A percentile compares a stretch with the other conserved stretches of the same genome.
phyloP scores from a whole-genome alignment of 2,888 invertebrate species.

The Sussaba pulchella region DNA sequence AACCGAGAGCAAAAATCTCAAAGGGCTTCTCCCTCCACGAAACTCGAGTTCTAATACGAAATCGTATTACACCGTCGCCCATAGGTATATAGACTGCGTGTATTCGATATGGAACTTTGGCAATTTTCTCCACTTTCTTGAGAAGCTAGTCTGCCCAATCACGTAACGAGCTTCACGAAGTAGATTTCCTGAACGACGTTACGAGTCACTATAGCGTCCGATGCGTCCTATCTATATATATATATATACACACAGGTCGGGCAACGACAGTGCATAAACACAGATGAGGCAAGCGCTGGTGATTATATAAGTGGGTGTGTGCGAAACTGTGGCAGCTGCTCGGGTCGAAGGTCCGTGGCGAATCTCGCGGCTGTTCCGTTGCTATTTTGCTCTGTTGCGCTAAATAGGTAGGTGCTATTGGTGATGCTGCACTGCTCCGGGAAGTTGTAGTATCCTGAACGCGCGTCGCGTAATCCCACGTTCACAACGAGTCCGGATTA shows the following conservation, averaged over 20 bases:
- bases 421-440: constrained; percentile 47
- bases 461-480: constrained; percentile 67
- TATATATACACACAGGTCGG: background rate
- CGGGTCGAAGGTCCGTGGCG: constrained; percentile 22
- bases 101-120: constrained; percentile 50
- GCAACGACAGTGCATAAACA: constrained; percentile 35
- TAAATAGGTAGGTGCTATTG: constrained; percentile 26
- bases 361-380: constrained; percentile 14
- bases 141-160: constrained; percentile 49
- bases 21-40: background rate
- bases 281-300: constrained; percentile 54
- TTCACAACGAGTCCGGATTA: constrained; percentile 72
- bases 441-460: constrained; percentile 63
- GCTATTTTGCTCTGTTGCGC: constrained; percentile 29
- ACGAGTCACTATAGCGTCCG: constrained; percentile 29
- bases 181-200: constrained; percentile 60
- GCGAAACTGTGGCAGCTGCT: constrained; percentile 53
- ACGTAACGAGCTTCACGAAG: constrained; percentile 46
- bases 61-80: constrained; percentile 1
- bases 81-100: constrained; percentile 1
- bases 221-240: background rate
- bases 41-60: background rate
- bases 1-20: background rate
- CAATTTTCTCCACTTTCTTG: constrained; percentile 33
- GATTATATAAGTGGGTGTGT: constrained; percentile 51